A percentile compares a stretch with the other conserved stretches of the same genome.
Evolutionary conservation across 2,113 vertebrate genomes (phyloP).

Genomic region (Indicator indicator): DNA sequence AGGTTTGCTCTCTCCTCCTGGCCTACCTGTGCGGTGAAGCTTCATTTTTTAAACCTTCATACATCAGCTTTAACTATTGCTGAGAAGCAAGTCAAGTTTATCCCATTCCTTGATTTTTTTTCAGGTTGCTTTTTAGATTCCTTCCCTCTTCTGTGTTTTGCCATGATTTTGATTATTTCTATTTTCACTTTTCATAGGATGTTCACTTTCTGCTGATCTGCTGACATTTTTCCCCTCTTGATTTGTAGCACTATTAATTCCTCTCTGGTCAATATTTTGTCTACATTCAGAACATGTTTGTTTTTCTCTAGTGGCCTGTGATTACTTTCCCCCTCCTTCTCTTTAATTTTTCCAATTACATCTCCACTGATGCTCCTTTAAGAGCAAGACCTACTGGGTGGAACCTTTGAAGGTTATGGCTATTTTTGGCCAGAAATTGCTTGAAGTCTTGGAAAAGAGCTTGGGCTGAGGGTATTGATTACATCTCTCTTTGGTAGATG

Average conservation of each 20-base stretch:
- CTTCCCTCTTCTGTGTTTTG: not conserved
- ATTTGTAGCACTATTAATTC: constrained; percentile 51
- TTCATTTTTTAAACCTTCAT: not conserved
- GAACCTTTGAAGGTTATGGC: not conserved
- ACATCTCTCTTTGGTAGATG: not conserved
- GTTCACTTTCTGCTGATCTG: constrained; percentile 47
- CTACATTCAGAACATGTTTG: constrained; percentile 41
- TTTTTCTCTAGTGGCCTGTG: constrained; percentile 31
- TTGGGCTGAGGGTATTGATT: not conserved
- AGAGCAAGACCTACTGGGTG: not conserved
- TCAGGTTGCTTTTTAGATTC: not conserved
- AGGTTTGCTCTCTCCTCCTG: not conserved
- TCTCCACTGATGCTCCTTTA: not conserved
- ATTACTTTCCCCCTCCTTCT: not conserved
- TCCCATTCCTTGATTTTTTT: not conserved
- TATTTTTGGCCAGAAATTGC: not conserved
- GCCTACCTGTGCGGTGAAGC: not conserved
- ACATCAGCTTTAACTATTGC: not conserved
- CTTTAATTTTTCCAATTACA: constrained; percentile 12
- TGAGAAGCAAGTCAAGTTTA: not conserved
- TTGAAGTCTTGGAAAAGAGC: not conserved
- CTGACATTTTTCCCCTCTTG: constrained; percentile 12
- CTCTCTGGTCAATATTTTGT: constrained; percentile 42
- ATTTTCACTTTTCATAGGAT: constrained; percentile 24
- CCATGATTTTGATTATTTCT: not conserved